Base-by-base conservation (phyloP, 2,797 vertebrate genomes). In the Sebastes trivittatus region DNA sequence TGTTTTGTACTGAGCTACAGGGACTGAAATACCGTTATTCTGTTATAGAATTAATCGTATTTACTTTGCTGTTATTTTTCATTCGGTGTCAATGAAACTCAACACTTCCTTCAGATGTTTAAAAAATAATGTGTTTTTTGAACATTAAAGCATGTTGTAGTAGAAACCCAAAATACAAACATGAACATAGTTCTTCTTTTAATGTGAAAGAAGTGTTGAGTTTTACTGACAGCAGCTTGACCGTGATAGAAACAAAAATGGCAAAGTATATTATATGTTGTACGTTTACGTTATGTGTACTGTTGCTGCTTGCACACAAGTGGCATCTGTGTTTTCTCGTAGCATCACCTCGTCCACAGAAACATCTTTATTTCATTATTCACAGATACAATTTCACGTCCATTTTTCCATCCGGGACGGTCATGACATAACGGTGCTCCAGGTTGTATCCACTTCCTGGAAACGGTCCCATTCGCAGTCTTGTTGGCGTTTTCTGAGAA, bases 1-100 rank as follows among this genome's bases (percentile, higher is more conserved):
- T 54, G n/a, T 34, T 7, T 5, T 0, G 0, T 42, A 42, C 6
- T 32, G 10, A 62, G 14, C 14, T 1, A 54, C 23, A 64, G 8
- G 30, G 0, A 42, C 62, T 23, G 42, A 46, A 18, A 46, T 46
- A 18, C 42, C 16, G 16, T 55, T 22, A 46, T 46, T 16, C 42
- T 46, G 42, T 55, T 22, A 5, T n/a, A 55, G 16, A 16, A 18
- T 46, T 23, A 11, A 23, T 11, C 4, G n/a, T 55, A 55, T 55
- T 11, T 22, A 55, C 54, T 46, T 46, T 46, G 42, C 14, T 52
- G 11, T 23, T 20, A n/a, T 42, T 29, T 59, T 22, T 2, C 11
- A n/a, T 10, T 42, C 4, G 2, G 32, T 36, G 5, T 72, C 8
- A n/a, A 2, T 16, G 6, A 30, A 30, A 20, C 42, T 16, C 58